Evolutionary conservation across 2,888 invertebrate genomes (phyloP), one percentile per base, ranked within the genome.

Genomic region (Scaptomyza polygonia): DNA sequence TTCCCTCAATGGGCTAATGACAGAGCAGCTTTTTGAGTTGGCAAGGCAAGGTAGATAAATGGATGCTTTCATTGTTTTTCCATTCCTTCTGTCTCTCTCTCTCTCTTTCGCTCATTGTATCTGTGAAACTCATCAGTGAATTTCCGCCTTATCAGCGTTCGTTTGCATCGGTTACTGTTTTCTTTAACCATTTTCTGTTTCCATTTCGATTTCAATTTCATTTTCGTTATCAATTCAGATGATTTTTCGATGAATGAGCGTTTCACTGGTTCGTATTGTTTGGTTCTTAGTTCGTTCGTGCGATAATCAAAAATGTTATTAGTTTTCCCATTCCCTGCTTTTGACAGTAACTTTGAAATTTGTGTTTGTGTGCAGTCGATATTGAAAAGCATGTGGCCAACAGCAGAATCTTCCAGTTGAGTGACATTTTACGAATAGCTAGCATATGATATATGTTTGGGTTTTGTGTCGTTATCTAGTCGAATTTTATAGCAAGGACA

Each of bases 301-400:
- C 45, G 80, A 76, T 81, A 83, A 86, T 79, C 72, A 72, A 48
- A 64, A 81, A 75, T 65, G 74, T 80, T 78, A 82, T 82, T 87
- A 85, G 83, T 79, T 81, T 72, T 42, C 36, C 55, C 45, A 43
- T 40, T 16, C 16, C 9, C 72, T 86, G 85, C 16, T 67, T 52
- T 32, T 81, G 81, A 78, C 87, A 85, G 85, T 64, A 63, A 74
- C 79, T 78, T 68, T 77, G 58, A 73, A 73, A 70, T 59, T 43
- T 42, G 21, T 21, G 21, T 21, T 3, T 21, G 21, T 36, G 34
- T 56, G 55, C 48, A 11, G 16, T 52, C 29, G 47, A 56, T 69
- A 53, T 55, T 67, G 14, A 40, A 44, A 48, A 40, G 43, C 39
- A 30, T 58, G 51, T 51, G 40, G 34, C 43, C 29, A 42, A 40